phyloP scores from a whole-genome alignment of 2,888 invertebrate genomes.

The Carcina quercana region DNA sequence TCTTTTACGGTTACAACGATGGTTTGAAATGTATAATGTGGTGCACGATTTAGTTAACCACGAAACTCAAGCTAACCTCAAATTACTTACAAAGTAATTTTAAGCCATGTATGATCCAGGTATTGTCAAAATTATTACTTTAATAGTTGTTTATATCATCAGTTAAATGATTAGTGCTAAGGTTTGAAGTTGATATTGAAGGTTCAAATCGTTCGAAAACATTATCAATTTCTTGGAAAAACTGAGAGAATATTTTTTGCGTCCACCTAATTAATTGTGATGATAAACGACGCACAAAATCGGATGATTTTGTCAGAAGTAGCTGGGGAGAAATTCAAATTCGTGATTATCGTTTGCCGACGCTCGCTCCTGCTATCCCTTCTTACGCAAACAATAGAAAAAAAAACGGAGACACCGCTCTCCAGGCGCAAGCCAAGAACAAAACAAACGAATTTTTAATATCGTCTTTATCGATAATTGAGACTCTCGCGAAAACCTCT shows the following conservation, averaged over 20 bases:
- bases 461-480: constrained; percentile 74
- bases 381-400: constrained; percentile 67
- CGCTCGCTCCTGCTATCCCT: constrained; percentile 58
- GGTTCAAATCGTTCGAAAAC: constrained; percentile 42
- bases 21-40: too few species aligned
- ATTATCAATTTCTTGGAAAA: constrained; percentile 38
- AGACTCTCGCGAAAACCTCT: constrained; percentile 71
- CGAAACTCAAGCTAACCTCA: too few species aligned
- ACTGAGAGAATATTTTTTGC: constrained; percentile 49
- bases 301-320: constrained; percentile 60
- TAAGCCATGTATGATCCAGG: too few species aligned
- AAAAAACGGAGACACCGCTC: constrained; percentile 64
- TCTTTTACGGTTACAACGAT: too few species aligned
- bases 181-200: too few species aligned
- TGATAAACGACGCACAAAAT: constrained; percentile 65
- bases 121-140: too few species aligned
- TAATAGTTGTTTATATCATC: too few species aligned
- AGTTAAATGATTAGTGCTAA: too few species aligned
- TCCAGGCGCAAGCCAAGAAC: constrained; percentile 63
- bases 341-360: constrained; percentile 65
- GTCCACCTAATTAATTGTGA: constrained; percentile 59
- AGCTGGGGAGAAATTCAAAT: constrained; percentile 67
- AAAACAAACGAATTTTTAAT: constrained; percentile 75
- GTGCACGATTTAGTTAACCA: too few species aligned
- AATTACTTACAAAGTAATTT: too few species aligned